Conservation (phyloP, 2,888 invertebrate genomes). For the Ypsolopha sequella region DNA sequence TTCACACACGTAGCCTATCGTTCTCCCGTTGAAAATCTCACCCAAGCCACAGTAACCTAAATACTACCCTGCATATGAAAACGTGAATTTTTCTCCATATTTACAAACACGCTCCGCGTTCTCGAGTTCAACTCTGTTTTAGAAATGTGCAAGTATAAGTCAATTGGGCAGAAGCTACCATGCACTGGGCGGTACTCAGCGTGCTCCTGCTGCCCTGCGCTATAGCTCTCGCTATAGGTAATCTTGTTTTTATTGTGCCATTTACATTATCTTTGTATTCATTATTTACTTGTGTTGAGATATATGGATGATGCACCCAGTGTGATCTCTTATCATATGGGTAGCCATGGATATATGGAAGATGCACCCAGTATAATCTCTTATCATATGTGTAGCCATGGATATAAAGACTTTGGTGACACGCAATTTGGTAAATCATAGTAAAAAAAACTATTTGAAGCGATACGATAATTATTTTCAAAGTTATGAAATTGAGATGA, state of each 20-base stretch:
- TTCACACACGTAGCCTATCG: too few relatives aligned
- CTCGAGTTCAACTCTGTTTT: conserved; percentile 9
- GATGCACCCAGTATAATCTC: not conserved
- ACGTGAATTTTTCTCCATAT: conserved; percentile 21
- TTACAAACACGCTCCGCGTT: conserved; percentile 33
- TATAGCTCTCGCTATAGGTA: too few relatives aligned
- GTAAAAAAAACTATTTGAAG: not conserved
- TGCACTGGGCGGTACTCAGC: conserved; percentile 9
- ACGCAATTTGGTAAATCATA: not conserved
- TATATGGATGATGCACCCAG: too few relatives aligned
- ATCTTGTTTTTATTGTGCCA: too few relatives aligned
- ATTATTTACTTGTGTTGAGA: too few relatives aligned
- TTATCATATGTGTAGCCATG: not conserved
- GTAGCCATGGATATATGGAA: not conserved
- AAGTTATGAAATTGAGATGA: conserved; percentile 16
- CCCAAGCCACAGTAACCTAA: not conserved
- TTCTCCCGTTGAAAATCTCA: not conserved
- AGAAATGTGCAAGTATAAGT: too few relatives aligned
- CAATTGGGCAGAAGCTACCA: conserved; percentile 7
- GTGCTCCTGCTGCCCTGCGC: conserved; percentile 10
- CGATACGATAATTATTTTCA: conserved; percentile 16
- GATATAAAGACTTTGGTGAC: not conserved
- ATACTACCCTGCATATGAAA: conserved; percentile 1
- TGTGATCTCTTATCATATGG: not conserved
- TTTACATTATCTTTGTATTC: too few relatives aligned